phyloP scores from a whole-genome alignment of 2,888 invertebrate species.

The Cephus pulcher region DNA sequence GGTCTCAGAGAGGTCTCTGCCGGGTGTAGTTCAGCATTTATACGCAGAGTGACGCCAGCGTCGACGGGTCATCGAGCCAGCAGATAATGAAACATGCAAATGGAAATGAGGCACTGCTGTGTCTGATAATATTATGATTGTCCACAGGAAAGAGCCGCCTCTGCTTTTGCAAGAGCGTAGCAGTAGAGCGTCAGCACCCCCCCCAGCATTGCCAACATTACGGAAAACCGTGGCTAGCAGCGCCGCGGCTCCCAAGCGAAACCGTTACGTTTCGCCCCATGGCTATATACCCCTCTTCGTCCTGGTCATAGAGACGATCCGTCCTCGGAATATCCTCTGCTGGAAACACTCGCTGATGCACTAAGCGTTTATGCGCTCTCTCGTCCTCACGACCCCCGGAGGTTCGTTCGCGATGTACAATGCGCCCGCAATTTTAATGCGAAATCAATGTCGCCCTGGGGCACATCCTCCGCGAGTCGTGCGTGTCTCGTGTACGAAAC shows the following conservation, averaged over 20 bases:
- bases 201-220: background rate
- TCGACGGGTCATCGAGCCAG: constrained; percentile 51
- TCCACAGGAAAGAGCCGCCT: constrained; percentile 37
- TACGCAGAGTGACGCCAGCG: constrained; percentile 19
- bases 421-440: constrained; percentile 33
- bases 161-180: background rate
- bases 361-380: constrained; percentile 19
- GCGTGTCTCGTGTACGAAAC: constrained; percentile 12
- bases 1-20: background rate
- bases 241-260: background rate
- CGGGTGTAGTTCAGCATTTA: background rate
- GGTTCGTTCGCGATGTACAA: constrained; percentile 3
- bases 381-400: background rate
- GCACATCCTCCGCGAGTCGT: constrained; percentile 18
- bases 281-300: background rate
- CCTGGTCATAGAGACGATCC: background rate
- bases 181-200: background rate
- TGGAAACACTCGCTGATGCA: background rate
- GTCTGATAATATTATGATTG: constrained; percentile 60
- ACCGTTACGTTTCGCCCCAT: background rate
- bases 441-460: constrained; percentile 37
- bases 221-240: background rate
- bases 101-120: constrained; percentile 53
- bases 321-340: background rate
- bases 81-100: constrained; percentile 57